Base-by-base conservation (phyloP, 2,888 invertebrate genomes). In the Tenthredo scrophulariae region DNA sequence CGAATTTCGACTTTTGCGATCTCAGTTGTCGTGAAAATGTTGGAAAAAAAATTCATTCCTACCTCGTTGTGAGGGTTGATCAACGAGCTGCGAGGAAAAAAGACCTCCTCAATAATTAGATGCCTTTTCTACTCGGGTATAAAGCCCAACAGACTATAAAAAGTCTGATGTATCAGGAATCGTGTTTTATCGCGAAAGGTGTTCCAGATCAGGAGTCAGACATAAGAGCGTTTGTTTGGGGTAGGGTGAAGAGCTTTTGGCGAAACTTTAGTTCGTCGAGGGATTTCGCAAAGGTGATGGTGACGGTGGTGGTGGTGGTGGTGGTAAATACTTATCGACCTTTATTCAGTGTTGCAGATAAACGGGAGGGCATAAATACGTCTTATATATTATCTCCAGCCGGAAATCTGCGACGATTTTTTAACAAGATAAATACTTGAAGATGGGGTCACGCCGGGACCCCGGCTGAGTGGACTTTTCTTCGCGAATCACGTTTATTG, bases 171-270 rank as follows among this genome's bases (percentile, higher is more conserved):
- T 43, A 74, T 74, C 72, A 43, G n/a, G 40, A 40, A 18, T 80
- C 80, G 80, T 80, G 80, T 40, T 80, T 80, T 80, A 80, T 80
- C 80, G 37, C 40, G 40, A 58, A 62, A 80, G 37, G 58, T 80
- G 80, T 58, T 80, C 22, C 6, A 22, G 40, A 80, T 62, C 80
- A 62, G 40, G 40, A 80, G 80, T 29, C 80, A 40, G 80, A 62
- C 58, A 40, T 62, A 62, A 62, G 40, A 80, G 80, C 10, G n/a
- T 62, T 46, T 80, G 80, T 58, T 80, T 62, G 37, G 43, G n/a
- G 29, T 40, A n/a, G 50, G 80, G 46, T 77, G 77, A 50, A 50
- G 50, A 33, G 54, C 54, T 54, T 54, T 54, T n/a, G 62, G 80
- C 7, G 22, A 80, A 80, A 80, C 37, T 54, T 77, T 54, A n/a